Evolutionary conservation across 1,140 invertebrate species (phyloP), one percentile per base, ranked within the genome.

Genomic region (Myzus persicae): DNA sequence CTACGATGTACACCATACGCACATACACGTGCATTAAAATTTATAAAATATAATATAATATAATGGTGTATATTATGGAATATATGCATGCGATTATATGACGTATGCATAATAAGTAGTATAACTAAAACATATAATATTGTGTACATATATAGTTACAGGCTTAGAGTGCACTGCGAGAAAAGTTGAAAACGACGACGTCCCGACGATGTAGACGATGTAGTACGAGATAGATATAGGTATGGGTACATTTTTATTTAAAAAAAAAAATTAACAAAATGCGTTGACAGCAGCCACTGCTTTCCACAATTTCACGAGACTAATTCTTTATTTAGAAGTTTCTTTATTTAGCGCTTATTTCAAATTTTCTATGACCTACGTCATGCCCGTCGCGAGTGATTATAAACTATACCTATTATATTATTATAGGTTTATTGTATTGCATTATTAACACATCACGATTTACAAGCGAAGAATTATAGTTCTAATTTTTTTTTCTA

Each of bases 311-410:
- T 87, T 85, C 84, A 42, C 84, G 40, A 87, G 2, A 87, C 42
- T 46, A 87, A 42, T 46, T 44, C 81, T 67, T 67, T 31, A n/a
- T 26, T 67, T 67, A 67, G 31, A 14, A 26, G 31, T 46, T 20
- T 44, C 3, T 87, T 46, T 87, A 85, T 14, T 42, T 18, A 85
- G 26, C 42, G 6, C n/a, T 46, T 87, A 46, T 87, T 44, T 87
- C 42, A 20, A 87, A 87, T n/a, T 87, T 42, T 85, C 84, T 85
- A 31, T 44, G n/a, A n/a, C n/a, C n/a, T n/a, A 85, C 84, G 59
- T 31, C 59, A 44, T 44, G 26, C 42, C 40, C 31, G 42, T 87
- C 84, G 42, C 11, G 42, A 81, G 76, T 38, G 76, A 38, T 81
- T 38, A 81, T 81, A 36, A n/a, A 76, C n/a, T 31, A 51, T 51